Conservation (phyloP, 2,113 vertebrate species). For the Oxyura jamaicensis region DNA sequence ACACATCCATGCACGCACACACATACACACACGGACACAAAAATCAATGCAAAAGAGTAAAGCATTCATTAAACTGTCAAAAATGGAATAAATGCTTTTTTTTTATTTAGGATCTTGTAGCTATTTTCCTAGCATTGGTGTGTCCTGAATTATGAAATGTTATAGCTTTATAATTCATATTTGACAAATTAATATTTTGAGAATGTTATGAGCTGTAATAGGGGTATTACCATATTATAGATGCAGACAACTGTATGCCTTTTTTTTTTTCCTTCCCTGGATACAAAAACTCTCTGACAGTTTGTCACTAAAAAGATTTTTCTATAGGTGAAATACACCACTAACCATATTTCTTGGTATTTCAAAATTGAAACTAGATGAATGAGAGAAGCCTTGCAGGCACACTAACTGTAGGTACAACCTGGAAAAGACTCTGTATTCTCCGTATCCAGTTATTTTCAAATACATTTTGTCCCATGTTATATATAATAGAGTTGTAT, state of each 20-base stretch:
- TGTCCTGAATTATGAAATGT: constrained; percentile 60
- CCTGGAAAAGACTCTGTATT: rapidly evolving
- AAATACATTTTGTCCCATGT: rapidly evolving
- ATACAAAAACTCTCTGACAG: constrained; percentile 8
- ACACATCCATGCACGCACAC: background rate
- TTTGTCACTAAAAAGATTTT: constrained; percentile 16
- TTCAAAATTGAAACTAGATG: background rate
- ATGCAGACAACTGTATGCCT: constrained; percentile 11
- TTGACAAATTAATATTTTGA: constrained; percentile 62
- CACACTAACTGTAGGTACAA: rapidly evolving
- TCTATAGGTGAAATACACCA: background rate
- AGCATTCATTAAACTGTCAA: constrained; percentile 73
- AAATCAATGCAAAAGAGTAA: constrained; percentile 72
- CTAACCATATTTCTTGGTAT: background rate
- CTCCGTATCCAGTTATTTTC: rapidly evolving
- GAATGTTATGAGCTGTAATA: background rate
- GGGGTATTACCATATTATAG: background rate
- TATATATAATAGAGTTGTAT: background rate
- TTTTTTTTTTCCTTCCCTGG: background rate
- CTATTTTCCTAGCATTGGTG: constrained; percentile 46
- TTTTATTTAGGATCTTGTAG: constrained; percentile 55
- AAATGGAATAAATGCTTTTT: constrained; percentile 58
- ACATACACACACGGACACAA: background rate
- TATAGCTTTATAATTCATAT: constrained; percentile 63
- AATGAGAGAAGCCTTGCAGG: background rate